Conservation (phyloP, 2,113 vertebrate species). For the Mobula birostris region DNA sequence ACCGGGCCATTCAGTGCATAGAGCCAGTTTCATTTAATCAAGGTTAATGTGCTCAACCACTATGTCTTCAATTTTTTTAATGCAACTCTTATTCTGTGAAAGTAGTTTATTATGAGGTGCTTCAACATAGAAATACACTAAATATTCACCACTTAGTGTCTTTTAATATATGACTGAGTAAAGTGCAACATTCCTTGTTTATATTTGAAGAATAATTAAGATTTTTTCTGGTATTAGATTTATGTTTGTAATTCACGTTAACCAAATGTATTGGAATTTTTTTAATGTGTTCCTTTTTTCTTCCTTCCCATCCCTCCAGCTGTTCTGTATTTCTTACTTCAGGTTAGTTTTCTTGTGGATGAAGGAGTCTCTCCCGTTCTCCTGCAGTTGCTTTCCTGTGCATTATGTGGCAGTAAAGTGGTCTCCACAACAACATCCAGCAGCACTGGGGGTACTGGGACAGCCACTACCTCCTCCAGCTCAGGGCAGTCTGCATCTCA, state of each 20-base stretch:
- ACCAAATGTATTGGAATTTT: neutral
- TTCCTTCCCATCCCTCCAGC: constrained; percentile 55
- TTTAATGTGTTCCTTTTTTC: neutral
- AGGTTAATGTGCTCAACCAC: neutral
- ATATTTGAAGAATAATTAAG: neutral
- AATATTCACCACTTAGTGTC: neutral
- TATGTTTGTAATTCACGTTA: neutral
- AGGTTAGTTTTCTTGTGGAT: constrained; percentile 96
- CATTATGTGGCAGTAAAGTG: constrained; percentile 93
- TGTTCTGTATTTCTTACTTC: constrained; percentile 92
- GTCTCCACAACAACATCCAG: constrained; percentile 64
- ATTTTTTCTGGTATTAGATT: neutral
- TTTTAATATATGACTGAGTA: neutral
- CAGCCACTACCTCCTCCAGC: constrained; percentile 49
- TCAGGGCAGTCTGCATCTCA: constrained; percentile 69
- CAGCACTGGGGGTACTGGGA: constrained; percentile 56
- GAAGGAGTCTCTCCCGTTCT: constrained; percentile 91
- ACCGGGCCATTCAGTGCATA: no score
- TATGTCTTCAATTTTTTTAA: neutral
- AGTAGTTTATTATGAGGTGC: neutral
- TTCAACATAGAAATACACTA: neutral
- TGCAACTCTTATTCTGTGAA: neutral
- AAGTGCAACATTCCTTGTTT: neutral
- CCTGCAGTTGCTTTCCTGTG: constrained; percentile 89
- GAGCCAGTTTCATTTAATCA: neutral